Percentiles rank a stretch among this genome's conserved stretches.
phyloP scores from a whole-genome alignment of 2,888 invertebrate genomes.

The Xestia c-nigrum region DNA sequence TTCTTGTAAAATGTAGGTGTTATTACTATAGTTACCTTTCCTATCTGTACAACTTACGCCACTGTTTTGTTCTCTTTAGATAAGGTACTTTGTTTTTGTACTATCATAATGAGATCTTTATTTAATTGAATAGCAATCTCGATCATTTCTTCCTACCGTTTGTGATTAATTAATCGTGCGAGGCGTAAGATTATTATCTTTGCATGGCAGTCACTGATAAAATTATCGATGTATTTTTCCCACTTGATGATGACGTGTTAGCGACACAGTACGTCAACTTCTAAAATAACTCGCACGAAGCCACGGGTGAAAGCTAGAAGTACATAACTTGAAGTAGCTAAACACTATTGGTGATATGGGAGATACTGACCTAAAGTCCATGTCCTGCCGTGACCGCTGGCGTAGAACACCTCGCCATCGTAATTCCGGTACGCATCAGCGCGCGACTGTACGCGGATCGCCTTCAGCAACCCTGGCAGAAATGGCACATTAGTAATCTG shows the following conservation, averaged over 20 bases:
- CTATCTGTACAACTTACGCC: slow-evolving; percentile 7
- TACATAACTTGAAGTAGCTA: neutral
- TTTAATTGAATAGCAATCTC: slow-evolving; percentile 11
- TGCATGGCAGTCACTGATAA: slow-evolving; percentile 6
- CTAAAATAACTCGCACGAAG: too few relatives aligned
- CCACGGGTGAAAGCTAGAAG: too few relatives aligned
- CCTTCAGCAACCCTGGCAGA: slow-evolving; percentile 72
- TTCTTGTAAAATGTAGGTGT: neutral
- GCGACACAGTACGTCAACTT: too few relatives aligned
- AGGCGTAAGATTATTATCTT: slow-evolving; percentile 20
- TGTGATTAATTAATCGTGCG: slow-evolving; percentile 19
- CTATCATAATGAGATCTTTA: slow-evolving; percentile 21
- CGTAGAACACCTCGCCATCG: slow-evolving; percentile 68
- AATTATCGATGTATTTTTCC: slow-evolving; percentile 6
- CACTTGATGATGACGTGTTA: neutral
- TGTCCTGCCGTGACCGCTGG: slow-evolving; percentile 83
- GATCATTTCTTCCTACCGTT: slow-evolving; percentile 20
- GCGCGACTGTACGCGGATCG: slow-evolving; percentile 79
- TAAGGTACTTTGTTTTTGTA: slow-evolving; percentile 12
- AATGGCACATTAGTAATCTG: too few relatives aligned
- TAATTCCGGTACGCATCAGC: slow-evolving; percentile 78
- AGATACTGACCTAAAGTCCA: slow-evolving; percentile 76
- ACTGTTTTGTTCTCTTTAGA: neutral
- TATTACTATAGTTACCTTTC: neutral
- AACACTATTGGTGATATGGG: neutral